phyloP scores from a whole-genome alignment of 2,113 vertebrate genomes.

The Aptenodytes forsteri region DNA sequence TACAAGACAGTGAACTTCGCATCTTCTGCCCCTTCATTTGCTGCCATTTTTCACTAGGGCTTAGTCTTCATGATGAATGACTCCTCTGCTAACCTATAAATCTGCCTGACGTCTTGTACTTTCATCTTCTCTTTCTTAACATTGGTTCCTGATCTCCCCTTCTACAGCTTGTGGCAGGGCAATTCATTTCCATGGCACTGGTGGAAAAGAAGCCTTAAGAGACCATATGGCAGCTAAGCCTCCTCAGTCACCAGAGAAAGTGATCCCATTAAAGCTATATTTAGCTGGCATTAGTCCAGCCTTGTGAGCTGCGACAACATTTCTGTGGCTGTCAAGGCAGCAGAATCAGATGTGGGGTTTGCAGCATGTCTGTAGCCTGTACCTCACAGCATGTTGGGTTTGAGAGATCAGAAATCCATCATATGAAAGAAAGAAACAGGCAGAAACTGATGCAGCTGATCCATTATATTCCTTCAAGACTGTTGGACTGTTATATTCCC shows the following conservation, averaged over 20 bases:
- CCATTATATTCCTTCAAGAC: background rate
- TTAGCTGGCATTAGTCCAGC: slow-evolving; percentile 30
- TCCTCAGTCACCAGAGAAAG: background rate
- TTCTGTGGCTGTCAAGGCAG: background rate
- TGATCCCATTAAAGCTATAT: slow-evolving; percentile 40
- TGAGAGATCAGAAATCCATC: background rate
- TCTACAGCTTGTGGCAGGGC: background rate
- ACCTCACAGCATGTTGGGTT: background rate
- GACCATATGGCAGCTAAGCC: slow-evolving; percentile 40
- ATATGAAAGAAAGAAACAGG: background rate
- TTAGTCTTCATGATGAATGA: background rate
- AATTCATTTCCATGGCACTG: background rate
- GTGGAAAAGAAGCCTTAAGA: background rate
- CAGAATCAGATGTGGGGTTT: background rate
- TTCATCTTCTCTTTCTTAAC: background rate
- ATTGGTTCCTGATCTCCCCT: background rate
- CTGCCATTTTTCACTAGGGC: background rate
- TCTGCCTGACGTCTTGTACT: background rate
- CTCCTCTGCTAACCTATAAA: background rate
- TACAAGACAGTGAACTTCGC: background rate
- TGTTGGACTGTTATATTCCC: background rate
- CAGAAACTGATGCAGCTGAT: background rate
- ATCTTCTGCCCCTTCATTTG: background rate
- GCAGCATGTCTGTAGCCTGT: background rate
- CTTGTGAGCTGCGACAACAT: background rate